These are phyloP conservation scores for Protomyctophum bolini DNA, from an alignment of 2,113 vertebrate genomes.

Conservation along the genomic window DNA sequence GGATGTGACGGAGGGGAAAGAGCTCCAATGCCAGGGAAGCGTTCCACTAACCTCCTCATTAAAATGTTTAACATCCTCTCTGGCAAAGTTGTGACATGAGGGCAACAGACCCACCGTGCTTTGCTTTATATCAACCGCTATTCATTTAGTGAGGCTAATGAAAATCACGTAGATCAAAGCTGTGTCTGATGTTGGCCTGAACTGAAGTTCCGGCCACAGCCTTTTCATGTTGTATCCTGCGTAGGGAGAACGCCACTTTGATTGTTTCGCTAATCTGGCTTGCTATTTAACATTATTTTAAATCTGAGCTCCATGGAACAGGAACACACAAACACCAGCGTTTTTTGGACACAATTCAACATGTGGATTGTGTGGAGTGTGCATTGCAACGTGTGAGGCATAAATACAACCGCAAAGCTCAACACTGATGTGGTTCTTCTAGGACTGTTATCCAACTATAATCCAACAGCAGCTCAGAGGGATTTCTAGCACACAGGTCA, in stretches of 20 bases:
- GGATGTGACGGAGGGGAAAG: not conserved
- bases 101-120: slow-evolving; percentile 3
- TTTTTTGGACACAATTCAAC: slow-evolving; percentile 24
- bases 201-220: not conserved
- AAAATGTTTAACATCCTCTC: not conserved
- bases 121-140: not conserved
- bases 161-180: not conserved
- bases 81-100: slow-evolving; percentile 6
- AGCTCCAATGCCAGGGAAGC: not conserved
- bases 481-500: slow-evolving; percentile 27
- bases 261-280: slow-evolving; percentile 39
- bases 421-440: not conserved
- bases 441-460: slow-evolving; percentile 12
- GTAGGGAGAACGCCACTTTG: slow-evolving; percentile 5
- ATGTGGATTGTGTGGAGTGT: slow-evolving; percentile 28
- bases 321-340: not conserved
- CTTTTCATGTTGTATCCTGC: slow-evolving; percentile 16
- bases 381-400: not conserved
- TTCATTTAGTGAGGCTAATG: not conserved
- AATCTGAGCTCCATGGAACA: slow-evolving; percentile 3
- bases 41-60: not conserved
- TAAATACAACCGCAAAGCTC: not conserved
- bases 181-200: not conserved
- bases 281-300: not conserved
- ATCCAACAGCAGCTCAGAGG: slow-evolving; percentile 2